Evolutionary conservation across 1,140 invertebrate species (phyloP).

Genomic region (Procambarus virginalis): DNA sequence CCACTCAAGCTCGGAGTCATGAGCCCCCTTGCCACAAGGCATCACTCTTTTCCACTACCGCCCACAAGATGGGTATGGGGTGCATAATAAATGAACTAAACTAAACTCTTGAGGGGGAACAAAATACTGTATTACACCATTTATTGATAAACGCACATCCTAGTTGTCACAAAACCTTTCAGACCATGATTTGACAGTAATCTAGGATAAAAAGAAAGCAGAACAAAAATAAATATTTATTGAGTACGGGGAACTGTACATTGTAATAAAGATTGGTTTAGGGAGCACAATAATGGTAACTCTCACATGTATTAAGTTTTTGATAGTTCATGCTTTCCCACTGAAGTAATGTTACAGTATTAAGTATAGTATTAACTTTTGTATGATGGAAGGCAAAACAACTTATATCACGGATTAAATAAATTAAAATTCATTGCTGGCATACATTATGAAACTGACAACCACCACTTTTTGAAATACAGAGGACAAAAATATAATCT

Average conservation of each 20-base stretch:
- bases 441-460: background rate
- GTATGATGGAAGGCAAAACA: background rate
- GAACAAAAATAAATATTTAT: slow-evolving; percentile 37
- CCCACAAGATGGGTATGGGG: too few relatives aligned
- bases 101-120: too few relatives aligned
- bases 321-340: background rate
- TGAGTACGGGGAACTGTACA: slow-evolving; percentile 34
- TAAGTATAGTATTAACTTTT: background rate
- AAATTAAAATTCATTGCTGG: background rate
- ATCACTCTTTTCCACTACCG: too few relatives aligned
- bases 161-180: too few relatives aligned
- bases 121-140: too few relatives aligned
- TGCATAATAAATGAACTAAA: too few relatives aligned
- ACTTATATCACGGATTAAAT: background rate
- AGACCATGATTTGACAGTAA: too few relatives aligned
- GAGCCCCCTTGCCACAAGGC: too few relatives aligned
- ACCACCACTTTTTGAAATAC: background rate
- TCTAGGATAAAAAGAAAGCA: background rate
- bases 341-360: background rate
- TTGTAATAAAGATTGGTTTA: slow-evolving; percentile 23
- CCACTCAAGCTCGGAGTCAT: too few relatives aligned
- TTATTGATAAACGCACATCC: too few relatives aligned
- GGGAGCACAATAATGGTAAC: slow-evolving; percentile 14
- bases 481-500: background rate
- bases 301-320: background rate